Conservation (phyloP, 2,113 vertebrate genomes). For the Osmerus eperlanus region DNA sequence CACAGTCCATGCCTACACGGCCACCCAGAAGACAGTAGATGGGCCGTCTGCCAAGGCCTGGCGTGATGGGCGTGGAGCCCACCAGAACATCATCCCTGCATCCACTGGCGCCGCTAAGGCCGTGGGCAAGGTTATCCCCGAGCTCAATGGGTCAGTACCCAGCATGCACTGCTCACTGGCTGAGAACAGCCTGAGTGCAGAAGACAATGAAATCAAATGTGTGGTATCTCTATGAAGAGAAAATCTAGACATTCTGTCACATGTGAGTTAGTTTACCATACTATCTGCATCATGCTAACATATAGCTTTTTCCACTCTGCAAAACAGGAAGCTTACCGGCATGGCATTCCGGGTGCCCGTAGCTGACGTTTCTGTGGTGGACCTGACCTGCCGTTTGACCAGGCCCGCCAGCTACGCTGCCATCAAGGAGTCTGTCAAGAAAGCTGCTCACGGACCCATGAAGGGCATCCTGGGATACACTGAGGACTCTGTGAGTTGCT, state of each 20-base stretch:
- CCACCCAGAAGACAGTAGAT: constrained; percentile 90
- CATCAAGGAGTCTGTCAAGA: constrained; percentile 81
- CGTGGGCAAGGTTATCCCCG: constrained; percentile 85
- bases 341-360: constrained; percentile 89
- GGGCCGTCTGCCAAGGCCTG: constrained; percentile 85
- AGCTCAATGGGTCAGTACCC: constrained; percentile 79
- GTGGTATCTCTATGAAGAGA: not conserved
- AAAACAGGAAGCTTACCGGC: constrained; percentile 81
- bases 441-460: constrained; percentile 77
- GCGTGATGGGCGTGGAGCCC: constrained; percentile 82
- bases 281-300: not conserved
- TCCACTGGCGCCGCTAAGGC: constrained; percentile 87
- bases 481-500: constrained; percentile 74
- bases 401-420: constrained; percentile 69
- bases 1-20: constrained; percentile 88
- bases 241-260: not conserved
- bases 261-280: not conserved
- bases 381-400: constrained; percentile 84
- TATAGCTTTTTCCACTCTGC: not conserved
- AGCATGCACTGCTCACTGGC: not conserved
- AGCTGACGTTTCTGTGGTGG: constrained; percentile 84
- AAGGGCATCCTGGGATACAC: constrained; percentile 85
- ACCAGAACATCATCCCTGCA: constrained; percentile 88
- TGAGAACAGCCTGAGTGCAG: not conserved
- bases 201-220: not conserved